Base-by-base conservation (phyloP, 2,888 invertebrate genomes). In the Xestia rhomboidea region DNA sequence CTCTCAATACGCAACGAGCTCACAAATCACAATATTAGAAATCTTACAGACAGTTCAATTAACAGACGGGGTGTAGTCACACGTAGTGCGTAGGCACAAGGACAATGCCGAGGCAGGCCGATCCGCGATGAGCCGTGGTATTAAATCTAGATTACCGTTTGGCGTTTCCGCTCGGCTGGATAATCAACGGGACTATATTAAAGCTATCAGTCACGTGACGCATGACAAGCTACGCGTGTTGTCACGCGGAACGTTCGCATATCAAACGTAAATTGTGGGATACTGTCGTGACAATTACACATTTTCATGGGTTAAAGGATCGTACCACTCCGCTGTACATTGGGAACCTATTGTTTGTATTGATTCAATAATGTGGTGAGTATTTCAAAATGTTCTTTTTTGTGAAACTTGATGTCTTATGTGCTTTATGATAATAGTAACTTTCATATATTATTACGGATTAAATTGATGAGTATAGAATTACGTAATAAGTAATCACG, bases 141-240 rank as follows among this genome's bases (percentile, higher is more conserved):
- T 95, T 96, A 96, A 95, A 96, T 95, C 95, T 95, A 96, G 96
- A 96, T 96, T 96, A 96, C 93, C 93, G 93, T 94, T 94, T 93
- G 95, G 93, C 94, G 93, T 95, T 95, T 95, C 94, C 94, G 94
- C 94, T 90, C 92, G 90, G 90, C 89, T 91, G 94, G 93, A 95
- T 95, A 95, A 96, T 96, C 95, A 95, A 95, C 95, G 93, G 94
- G 94, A 95, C 95, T 94, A 93, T 95, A 96, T 95, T 96, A 95
- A 95, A 95, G 95, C 96, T 95, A 96, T 96, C 96, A 94, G 93
- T 96, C 96, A 95, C 94, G 93, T 93, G 93, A 93, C 93, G 93
- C 93, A 93, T 95, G 95, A 94, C 94, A 93, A 89, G 88, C 89
- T 82, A 90, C 91, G 91, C 86, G 89, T 93, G 93, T 93, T 93